These are phyloP conservation scores for Melanogrammus aeglefinus DNA, from an alignment of 2,797 vertebrate species.

Conservation along the genomic window DNA sequence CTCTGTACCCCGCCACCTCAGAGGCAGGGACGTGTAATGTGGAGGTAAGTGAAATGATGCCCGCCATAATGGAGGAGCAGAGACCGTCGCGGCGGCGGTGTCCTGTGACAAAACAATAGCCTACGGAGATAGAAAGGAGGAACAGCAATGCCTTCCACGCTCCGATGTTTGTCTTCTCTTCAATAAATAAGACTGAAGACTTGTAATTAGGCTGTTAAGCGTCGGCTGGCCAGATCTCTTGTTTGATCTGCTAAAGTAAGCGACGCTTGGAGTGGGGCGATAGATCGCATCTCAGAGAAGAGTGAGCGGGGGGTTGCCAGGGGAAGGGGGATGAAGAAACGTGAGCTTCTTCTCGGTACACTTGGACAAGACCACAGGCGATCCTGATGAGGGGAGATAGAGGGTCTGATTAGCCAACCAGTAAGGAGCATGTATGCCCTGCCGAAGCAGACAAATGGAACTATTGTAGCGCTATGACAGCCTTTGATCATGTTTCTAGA, in stretches of 20 bases:
- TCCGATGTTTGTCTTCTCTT: conserved; percentile 32
- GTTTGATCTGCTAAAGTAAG: conserved; percentile 63
- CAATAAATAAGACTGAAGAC: conserved; percentile 27
- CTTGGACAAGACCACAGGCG: conserved; percentile 63
- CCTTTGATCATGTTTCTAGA: conserved; percentile 58
- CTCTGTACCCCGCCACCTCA: conserved; percentile 24
- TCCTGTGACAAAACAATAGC: conserved; percentile 34
- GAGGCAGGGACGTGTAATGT: conserved; percentile 42
- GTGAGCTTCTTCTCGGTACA: conserved; percentile 52
- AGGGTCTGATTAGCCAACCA: conserved; percentile 72
- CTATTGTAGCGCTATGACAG: conserved; percentile 68
- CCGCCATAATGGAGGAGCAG: conserved; percentile 50
- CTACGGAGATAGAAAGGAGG: conserved; percentile 20
- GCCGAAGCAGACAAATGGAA: conserved; percentile 69
- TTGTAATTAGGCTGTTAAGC: conserved; percentile 56
- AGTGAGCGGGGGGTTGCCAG: conserved; percentile 51
- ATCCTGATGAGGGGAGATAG: conserved; percentile 68
- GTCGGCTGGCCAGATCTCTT: conserved; percentile 37
- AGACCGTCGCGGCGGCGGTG: conserved; percentile 48
- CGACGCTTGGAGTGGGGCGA: conserved; percentile 53
- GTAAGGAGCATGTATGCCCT: conserved; percentile 63
- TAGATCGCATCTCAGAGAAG: conserved; percentile 60
- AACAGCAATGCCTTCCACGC: conserved; percentile 18
- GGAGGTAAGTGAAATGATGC: conserved; percentile 64
- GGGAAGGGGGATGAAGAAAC: conserved; percentile 67